These are phyloP conservation scores for Caenorhabditis drosophilae DNA, from an alignment of 2,888 invertebrate genomes.

Conservation along the genomic window DNA sequence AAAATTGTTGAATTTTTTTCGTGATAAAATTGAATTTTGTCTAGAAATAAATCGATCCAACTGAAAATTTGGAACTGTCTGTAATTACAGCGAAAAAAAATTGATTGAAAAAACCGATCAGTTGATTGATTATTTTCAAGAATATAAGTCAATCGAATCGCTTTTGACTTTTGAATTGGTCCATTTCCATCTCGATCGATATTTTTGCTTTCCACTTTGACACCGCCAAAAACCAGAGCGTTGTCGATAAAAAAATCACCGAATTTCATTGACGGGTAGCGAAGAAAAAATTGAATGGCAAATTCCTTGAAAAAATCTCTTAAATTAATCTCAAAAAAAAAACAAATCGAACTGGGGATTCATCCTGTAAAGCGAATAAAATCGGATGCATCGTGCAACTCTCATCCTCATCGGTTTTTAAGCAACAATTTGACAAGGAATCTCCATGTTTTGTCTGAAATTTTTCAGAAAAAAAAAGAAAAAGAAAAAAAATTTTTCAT, in stretches of 20 bases:
- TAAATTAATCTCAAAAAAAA: neutral
- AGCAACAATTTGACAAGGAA: slow-evolving; percentile 23
- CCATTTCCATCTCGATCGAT: slow-evolving; percentile 52
- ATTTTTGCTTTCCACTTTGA: slow-evolving; percentile 15
- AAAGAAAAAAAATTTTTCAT: neutral
- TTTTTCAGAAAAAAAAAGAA: neutral
- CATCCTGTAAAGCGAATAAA: slow-evolving; percentile 44
- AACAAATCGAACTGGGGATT: slow-evolving; percentile 15
- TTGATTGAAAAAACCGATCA: slow-evolving; percentile 9
- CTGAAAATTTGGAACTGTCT: slow-evolving; percentile 21
- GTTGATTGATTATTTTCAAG: slow-evolving; percentile 44
- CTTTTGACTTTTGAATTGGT: slow-evolving; percentile 50
- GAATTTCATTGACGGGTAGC: slow-evolving; percentile 59
- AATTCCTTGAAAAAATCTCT: slow-evolving; percentile 20
- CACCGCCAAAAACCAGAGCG: slow-evolving; percentile 63
- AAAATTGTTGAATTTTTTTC: slow-evolving; percentile 46
- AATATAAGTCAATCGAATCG: slow-evolving; percentile 61
- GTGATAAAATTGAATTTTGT: slow-evolving; percentile 17
- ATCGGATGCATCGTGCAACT: slow-evolving; percentile 47
- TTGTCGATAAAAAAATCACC: slow-evolving; percentile 64
- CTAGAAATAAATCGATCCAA: slow-evolving; percentile 54
- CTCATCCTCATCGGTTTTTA: slow-evolving; percentile 30
- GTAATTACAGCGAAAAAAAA: neutral
- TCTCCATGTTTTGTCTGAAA: slow-evolving; percentile 34
- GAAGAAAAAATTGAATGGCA: slow-evolving; percentile 42